Conservation (phyloP, 64 coral and sea anemone genomes). For the Montipora capricornis region DNA sequence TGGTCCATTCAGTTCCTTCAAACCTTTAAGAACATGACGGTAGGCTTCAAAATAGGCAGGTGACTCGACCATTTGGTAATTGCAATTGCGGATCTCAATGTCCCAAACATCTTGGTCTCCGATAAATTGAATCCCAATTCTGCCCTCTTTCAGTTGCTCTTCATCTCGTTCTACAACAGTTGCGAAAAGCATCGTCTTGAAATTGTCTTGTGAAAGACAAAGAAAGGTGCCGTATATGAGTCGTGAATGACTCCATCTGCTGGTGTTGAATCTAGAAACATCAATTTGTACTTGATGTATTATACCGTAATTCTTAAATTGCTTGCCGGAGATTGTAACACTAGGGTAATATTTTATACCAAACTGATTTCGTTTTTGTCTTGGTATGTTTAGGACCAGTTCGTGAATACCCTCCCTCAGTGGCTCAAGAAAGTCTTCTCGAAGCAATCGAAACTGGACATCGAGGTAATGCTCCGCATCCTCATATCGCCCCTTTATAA, state of each 20-base stretch:
- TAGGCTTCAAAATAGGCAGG: too few relatives aligned
- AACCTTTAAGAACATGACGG: too few relatives aligned
- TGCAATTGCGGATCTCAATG: not conserved
- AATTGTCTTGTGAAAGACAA: slow-evolving; percentile 80
- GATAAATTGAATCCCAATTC: slow-evolving; percentile 26
- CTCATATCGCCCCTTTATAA: slow-evolving; percentile 61
- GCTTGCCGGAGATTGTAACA: slow-evolving; percentile 50
- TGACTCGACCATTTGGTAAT: too few relatives aligned
- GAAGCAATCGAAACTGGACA: slow-evolving; percentile 78
- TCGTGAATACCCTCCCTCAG: slow-evolving; percentile 78
- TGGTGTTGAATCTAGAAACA: slow-evolving; percentile 64
- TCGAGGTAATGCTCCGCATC: slow-evolving; percentile 78
- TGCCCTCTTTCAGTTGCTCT: slow-evolving; percentile 10
- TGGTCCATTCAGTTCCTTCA: too few relatives aligned
- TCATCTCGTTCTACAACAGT: slow-evolving; percentile 64
- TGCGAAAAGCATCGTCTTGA: slow-evolving; percentile 80
- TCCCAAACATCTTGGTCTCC: slow-evolving; percentile 45
- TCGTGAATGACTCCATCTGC: slow-evolving; percentile 50
- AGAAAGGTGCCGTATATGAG: slow-evolving; percentile 73
- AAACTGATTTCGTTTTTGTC: slow-evolving; percentile 57
- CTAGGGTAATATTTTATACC: slow-evolving; percentile 58
- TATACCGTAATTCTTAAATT: slow-evolving; percentile 60
- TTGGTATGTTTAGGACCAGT: slow-evolving; percentile 18
- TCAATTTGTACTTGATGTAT: slow-evolving; percentile 69
- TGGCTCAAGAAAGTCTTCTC: slow-evolving; percentile 83